These are phyloP conservation scores for Mastomys coucha DNA, from an alignment of 2,113 vertebrate species.

Conservation along the genomic window DNA sequence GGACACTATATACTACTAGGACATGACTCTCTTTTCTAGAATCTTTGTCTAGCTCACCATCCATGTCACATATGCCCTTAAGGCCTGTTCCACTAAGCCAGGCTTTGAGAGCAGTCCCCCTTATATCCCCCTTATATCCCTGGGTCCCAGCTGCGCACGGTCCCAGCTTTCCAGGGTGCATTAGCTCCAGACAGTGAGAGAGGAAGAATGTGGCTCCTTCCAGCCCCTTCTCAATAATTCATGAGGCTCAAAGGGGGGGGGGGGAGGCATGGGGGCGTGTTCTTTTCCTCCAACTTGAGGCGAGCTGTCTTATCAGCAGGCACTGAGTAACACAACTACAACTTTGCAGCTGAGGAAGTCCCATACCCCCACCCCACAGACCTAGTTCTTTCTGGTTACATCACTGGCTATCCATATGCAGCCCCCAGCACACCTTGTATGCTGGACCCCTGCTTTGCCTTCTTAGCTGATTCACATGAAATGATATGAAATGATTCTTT, in stretches of 20 bases:
- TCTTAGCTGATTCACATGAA: not conserved
- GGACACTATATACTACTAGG: not conserved
- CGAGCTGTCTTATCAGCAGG: constrained; percentile 50
- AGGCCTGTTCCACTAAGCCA: constrained; percentile 19
- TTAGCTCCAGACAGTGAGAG: constrained; percentile 50
- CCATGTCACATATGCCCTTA: not conserved
- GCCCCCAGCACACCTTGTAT: not conserved
- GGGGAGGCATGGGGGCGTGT: too few relatives aligned
- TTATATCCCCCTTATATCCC: not conserved
- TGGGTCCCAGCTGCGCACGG: not conserved
- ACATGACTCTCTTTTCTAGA: constrained; percentile 19
- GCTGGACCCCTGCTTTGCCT: not conserved
- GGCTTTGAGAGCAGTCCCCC: not conserved
- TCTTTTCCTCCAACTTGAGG: constrained; percentile 41
- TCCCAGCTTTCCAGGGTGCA: constrained; percentile 62
- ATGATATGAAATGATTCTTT: not conserved
- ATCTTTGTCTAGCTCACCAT: not conserved
- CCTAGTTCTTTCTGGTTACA: not conserved
- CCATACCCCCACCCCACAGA: not conserved
- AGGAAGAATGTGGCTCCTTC: constrained; percentile 17
- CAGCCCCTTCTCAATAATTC: constrained; percentile 73
- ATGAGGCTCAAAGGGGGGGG: constrained; percentile 69
- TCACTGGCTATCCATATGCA: not conserved
- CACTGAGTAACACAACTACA: not conserved
- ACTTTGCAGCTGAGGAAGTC: not conserved